Evolutionary conservation across 2,888 invertebrate species (phyloP), one percentile per base, ranked within the genome.

Genomic region (Trissolcus japonicus): DNA sequence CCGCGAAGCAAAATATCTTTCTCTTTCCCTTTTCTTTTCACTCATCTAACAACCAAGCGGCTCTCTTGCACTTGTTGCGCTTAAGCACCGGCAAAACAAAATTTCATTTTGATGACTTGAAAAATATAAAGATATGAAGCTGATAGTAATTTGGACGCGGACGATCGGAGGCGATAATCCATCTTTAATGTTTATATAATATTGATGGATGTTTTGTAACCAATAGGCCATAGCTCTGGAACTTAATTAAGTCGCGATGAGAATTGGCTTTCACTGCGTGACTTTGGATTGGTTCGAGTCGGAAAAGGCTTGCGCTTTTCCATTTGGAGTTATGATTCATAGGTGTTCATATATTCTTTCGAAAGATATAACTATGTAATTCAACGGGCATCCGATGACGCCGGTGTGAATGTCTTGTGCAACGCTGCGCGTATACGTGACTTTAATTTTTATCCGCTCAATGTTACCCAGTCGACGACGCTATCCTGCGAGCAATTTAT

Each of bases 1-100:
- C 48, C 56, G 40, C 60, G 43, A n/a, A 41, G 40, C 50, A 6
- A 43, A 46, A n/a, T 55, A 74, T 74, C 74, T 74, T 63, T 74
- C 74, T 68, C 74, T 75, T 66, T 73, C 66, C 69, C 69, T 69
- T 69, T 75, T 75, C 75, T 68, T 63, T 68, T 68, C 75, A 63
- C 75, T 67, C 74, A 61, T 67, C 73, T 67, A 74, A 74, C 63
- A 21, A 65, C 63, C 43, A 29, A 60, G 65, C 19, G 48, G 51
- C 51, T 48, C 69, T 65, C 63, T 69, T 11, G 35, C 35, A 35
- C 35, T 35, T 35, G 35, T 35, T 35, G 35, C 35, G 35, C 29
- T 6, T 4, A 3, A 2, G 13, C 69, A 69, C 76, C 69, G 59
- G 48, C 67, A 56, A 56, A 51, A 16, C 14, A 46, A 46, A 46